Conservation (phyloP, 1,140 invertebrate species). For the Penaeus chinensis region DNA sequence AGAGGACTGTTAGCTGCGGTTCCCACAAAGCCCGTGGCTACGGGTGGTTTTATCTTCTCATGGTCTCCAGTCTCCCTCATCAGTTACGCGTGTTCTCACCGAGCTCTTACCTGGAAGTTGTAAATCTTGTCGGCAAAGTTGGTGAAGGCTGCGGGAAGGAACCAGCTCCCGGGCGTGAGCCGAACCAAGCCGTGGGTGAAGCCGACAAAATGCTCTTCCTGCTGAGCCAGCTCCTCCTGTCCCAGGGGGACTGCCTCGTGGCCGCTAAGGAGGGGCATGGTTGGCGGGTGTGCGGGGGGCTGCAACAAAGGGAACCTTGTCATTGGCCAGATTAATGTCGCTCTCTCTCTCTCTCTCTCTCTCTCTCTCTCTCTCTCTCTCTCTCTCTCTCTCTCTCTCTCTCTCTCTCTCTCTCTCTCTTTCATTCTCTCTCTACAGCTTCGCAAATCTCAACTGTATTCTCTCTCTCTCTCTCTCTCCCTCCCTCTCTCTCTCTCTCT, state of each 20-base stretch:
- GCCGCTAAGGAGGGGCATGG: not conserved
- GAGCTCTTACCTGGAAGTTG: conserved; percentile 30
- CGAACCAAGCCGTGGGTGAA: conserved; percentile 35
- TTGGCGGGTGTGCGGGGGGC: too few relatives aligned
- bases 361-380: too few relatives aligned
- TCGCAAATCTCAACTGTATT: too few relatives aligned
- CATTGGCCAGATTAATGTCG: too few relatives aligned
- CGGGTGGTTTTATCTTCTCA: not conserved
- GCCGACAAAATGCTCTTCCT: not conserved
- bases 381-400: too few relatives aligned
- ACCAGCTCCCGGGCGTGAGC: conserved; percentile 31
- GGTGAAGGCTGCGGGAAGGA: conserved; percentile 6
- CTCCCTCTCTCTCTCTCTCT: too few relatives aligned
- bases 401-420: too few relatives aligned
- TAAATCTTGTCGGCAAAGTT: conserved; percentile 30
- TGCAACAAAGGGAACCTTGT: too few relatives aligned
- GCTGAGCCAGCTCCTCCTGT: not conserved
- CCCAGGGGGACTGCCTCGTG: conserved; percentile 15
- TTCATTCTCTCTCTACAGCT: too few relatives aligned
- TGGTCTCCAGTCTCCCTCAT: not conserved
- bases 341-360: too few relatives aligned
- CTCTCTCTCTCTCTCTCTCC: too few relatives aligned
- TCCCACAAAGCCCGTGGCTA: not conserved
- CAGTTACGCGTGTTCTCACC: not conserved
- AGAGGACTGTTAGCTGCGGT: not conserved